Evolutionary conservation across 2,113 vertebrate genomes (phyloP), one percentile per base, ranked within the genome.

Genomic region (Seriola quinqueradiata): DNA sequence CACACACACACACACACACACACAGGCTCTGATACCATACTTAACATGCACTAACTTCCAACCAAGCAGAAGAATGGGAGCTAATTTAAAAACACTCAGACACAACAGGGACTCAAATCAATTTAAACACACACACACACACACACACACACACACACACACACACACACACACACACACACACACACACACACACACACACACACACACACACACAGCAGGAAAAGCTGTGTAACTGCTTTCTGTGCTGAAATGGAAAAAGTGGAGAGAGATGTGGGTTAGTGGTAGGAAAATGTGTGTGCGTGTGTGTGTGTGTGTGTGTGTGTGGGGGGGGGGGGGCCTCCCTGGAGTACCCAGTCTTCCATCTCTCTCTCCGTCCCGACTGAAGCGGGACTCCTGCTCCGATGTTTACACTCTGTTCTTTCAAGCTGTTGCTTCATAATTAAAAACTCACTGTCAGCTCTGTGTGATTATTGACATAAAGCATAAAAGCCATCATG

Each of bases 31-130:
- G 7, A 77, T 58, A 70, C n/a, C 59, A 64, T 55, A 64, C 14
- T 59, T 59, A 69, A 57, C 28, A 50, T 72, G 32, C 55, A 64
- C 50, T 40, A 40, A 48, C 52, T 6, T 52, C 17, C 42, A 84
- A 70, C 50, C 48, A 48, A 64, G 63, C 70, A 70, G 14, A 63
- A 70, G 48, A 23, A 77, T 13, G 28, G 72, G 36, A 14, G 40
- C 44, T 81, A 52, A 74, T 74, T 74, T 59, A 50, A 66, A 81
- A 73, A 42, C 40, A 42, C 40, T 42, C 40, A 42, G 10, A 11
- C 8, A 42, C 40, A 69, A 68, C 64, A 69, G 61, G 78, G 61
- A 74, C 57, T 50, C 19, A 42, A 66, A 46, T 66, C 42, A 23
- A n/a, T 55, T 3, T 1, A 8, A 0, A 12, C 52, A 28, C 23